Conservation (phyloP, 2,113 vertebrate species). For the Equus quagga region DNA sequence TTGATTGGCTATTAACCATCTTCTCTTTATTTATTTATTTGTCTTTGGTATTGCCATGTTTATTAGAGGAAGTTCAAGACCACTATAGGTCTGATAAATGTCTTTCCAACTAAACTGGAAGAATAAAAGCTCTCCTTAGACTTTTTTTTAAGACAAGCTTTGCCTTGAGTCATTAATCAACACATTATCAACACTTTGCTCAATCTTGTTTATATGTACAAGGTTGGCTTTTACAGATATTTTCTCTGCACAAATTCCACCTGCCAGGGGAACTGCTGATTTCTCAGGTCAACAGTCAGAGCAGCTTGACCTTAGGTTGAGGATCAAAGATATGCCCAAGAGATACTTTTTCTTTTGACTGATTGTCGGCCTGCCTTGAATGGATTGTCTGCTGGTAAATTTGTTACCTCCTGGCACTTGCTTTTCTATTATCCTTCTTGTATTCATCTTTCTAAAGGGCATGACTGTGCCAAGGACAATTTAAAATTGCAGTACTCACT, state of each 20-base stretch:
- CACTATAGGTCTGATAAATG: background rate
- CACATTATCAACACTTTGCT: background rate
- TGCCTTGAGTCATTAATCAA: background rate
- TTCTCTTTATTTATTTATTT: background rate
- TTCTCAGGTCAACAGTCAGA: background rate
- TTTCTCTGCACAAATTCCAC: background rate
- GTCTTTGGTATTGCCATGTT: background rate
- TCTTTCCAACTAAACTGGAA: background rate
- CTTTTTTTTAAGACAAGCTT: background rate
- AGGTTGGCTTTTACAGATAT: background rate
- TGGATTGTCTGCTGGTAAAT: background rate
- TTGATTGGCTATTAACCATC: background rate
- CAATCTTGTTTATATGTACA: background rate
- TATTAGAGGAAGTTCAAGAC: background rate
- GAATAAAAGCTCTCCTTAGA: background rate
- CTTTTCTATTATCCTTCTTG: background rate
- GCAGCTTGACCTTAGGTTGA: background rate
- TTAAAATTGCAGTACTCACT: background rate
- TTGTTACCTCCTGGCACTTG: background rate
- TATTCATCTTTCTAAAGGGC: background rate
- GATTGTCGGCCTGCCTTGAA: background rate
- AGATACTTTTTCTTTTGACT: background rate
- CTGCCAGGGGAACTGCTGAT: background rate
- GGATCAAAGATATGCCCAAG: background rate
- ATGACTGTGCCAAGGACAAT: background rate